Conservation (phyloP, 2,113 vertebrate genomes). For the Fukomys damarensis region DNA sequence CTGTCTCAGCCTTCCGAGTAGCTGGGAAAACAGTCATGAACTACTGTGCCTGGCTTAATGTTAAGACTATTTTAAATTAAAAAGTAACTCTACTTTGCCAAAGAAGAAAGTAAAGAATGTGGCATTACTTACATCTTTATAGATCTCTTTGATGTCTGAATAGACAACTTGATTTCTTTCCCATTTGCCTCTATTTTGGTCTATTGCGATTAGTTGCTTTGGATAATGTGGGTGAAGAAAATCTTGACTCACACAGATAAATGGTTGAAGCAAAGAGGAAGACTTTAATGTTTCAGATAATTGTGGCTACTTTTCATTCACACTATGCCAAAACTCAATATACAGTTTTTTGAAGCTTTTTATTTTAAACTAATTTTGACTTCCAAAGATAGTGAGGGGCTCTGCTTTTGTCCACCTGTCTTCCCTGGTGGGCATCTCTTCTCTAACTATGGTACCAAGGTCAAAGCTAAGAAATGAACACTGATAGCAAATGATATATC, state of each 20-base stretch:
- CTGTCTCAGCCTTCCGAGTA: not conserved
- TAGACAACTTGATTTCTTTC: not conserved
- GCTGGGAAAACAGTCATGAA: not conserved
- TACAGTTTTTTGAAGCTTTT: not conserved
- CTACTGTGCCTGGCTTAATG: not conserved
- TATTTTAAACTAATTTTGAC: not conserved
- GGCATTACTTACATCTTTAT: not conserved
- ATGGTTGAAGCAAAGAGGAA: not conserved
- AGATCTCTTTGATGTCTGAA: not conserved
- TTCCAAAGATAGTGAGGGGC: not conserved
- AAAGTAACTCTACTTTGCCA: not conserved
- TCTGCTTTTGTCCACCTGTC: not conserved
- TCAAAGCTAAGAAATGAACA: not conserved
- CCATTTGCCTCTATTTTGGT: too few relatives aligned
- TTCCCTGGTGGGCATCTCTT: not conserved
- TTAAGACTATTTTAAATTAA: too few relatives aligned
- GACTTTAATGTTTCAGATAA: not conserved
- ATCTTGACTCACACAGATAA: not conserved
- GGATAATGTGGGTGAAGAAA: not conserved
- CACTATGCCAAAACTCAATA: not conserved
- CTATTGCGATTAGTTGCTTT: not conserved
- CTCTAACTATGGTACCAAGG: not conserved
- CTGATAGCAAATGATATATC: not conserved
- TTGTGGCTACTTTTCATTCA: not conserved
- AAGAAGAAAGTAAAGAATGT: not conserved